These are phyloP conservation scores for Drosophila formosana DNA, from an alignment of 2,888 invertebrate genomes.

Conservation along the genomic window DNA sequence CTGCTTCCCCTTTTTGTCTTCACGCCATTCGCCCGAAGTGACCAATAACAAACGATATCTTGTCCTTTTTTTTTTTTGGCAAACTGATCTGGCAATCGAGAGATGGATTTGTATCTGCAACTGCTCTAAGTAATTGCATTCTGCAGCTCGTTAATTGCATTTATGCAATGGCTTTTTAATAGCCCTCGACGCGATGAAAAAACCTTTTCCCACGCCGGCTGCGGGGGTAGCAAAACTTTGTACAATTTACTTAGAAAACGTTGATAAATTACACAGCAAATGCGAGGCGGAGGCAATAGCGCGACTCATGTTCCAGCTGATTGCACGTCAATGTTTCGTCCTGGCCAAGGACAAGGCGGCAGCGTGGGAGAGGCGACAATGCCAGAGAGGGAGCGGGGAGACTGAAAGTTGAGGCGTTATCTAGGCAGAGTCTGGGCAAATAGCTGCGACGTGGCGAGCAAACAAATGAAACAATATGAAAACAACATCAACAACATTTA, in stretches of 20 bases:
- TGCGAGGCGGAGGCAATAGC: constrained; percentile 23
- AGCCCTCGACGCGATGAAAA: constrained; percentile 20
- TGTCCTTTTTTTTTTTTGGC: constrained; percentile 38
- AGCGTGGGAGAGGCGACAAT: constrained; percentile 63
- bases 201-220: constrained; percentile 62
- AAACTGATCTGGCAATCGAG: constrained; percentile 23
- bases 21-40: constrained; percentile 64
- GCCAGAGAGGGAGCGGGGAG: background rate
- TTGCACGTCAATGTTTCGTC: constrained; percentile 53
- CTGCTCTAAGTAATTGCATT: constrained; percentile 38
- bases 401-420: constrained; percentile 43
- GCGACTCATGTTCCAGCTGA: constrained; percentile 60
- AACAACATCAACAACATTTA: constrained; percentile 67
- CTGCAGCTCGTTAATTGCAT: constrained; percentile 76
- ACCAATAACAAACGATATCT: constrained; percentile 44
- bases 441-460: constrained; percentile 48
- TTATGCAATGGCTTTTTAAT: constrained; percentile 77
- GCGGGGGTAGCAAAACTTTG: constrained; percentile 27
- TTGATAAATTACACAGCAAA: constrained; percentile 75
- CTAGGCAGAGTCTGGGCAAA: constrained; percentile 57
- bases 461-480: constrained; percentile 76
- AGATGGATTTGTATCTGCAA: constrained; percentile 16
- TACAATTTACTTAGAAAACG: constrained; percentile 29
- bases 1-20: constrained; percentile 29
- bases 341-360: constrained; percentile 54